Evolutionary conservation across 2,797 vertebrate species (phyloP).

Genomic region (Emys orbicularis): DNA sequence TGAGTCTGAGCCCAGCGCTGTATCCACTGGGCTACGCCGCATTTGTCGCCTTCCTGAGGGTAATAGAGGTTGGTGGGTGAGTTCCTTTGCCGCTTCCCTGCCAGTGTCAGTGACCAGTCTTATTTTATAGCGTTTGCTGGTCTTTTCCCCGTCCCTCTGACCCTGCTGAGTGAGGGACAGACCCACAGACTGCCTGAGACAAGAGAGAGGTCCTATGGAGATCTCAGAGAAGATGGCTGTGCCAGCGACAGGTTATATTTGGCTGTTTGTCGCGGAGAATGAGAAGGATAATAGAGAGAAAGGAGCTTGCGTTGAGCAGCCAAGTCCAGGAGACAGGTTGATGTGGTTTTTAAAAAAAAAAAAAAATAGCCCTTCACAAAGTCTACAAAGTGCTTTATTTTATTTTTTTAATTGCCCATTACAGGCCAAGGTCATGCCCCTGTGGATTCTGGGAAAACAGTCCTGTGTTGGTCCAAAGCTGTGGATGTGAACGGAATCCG

Average conservation of each 20-base stretch:
- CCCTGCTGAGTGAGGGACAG: not conserved
- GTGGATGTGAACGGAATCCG: constrained; percentile 16
- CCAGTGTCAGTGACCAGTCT: not conserved
- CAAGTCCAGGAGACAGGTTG: not conserved
- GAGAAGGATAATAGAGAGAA: not conserved
- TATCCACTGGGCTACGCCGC: not conserved
- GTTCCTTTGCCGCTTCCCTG: not conserved
- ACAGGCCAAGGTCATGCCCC: not conserved
- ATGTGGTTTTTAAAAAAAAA: no score
- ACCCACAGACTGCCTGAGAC: not conserved
- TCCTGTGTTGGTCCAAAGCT: not conserved
- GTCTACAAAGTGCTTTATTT: constrained; percentile 17
- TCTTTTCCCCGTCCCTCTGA: not conserved
- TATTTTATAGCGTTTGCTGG: not conserved
- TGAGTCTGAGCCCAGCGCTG: not conserved
- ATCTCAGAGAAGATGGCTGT: not conserved
- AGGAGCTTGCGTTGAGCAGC: not conserved
- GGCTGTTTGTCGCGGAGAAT: not conserved
- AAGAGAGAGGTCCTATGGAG: not conserved
- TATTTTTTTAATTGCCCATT: not conserved
- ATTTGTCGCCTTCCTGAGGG: not conserved
- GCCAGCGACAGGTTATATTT: rapidly evolving
- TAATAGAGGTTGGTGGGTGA: not conserved
- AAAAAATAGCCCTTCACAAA: not conserved
- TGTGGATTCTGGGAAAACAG: not conserved